These are phyloP conservation scores for Macaca mulatta DNA, from an alignment of 2,113 vertebrate species.

Conservation along the genomic window DNA sequence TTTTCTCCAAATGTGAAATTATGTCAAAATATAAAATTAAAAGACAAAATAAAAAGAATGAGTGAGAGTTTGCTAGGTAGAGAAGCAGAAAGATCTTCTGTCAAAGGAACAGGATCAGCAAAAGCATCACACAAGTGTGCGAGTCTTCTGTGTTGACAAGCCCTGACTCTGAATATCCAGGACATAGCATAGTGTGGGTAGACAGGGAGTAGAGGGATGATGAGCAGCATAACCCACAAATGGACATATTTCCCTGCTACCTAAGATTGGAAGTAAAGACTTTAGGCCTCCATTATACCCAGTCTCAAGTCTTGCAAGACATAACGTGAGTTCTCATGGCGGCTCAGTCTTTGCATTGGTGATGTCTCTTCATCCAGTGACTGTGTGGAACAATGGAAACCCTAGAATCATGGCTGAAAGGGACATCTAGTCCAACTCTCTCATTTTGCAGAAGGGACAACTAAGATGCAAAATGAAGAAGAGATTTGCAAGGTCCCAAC, in stretches of 20 bases:
- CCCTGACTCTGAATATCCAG: not conserved
- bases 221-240: not conserved
- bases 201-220: not conserved
- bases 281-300: not conserved
- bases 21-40: not conserved
- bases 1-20: conserved; percentile 20
- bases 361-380: not conserved
- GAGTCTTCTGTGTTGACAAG: not conserved
- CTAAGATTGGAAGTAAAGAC: not conserved
- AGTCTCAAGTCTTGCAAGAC: not conserved
- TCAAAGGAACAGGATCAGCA: not conserved
- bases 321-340: not conserved
- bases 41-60: not conserved
- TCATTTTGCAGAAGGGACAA: conserved; percentile 5
- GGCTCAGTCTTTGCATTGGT: not conserved
- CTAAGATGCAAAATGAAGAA: not conserved
- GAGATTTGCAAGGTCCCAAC: not conserved
- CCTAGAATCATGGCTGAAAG: not conserved
- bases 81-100: not conserved
- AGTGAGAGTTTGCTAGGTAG: not conserved
- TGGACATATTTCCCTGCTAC: not conserved
- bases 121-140: not conserved
- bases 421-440: not conserved
- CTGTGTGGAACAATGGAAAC: not conserved
- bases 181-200: not conserved